Conservation (phyloP, 2,113 vertebrate genomes). For the Varanus komodoensis region DNA sequence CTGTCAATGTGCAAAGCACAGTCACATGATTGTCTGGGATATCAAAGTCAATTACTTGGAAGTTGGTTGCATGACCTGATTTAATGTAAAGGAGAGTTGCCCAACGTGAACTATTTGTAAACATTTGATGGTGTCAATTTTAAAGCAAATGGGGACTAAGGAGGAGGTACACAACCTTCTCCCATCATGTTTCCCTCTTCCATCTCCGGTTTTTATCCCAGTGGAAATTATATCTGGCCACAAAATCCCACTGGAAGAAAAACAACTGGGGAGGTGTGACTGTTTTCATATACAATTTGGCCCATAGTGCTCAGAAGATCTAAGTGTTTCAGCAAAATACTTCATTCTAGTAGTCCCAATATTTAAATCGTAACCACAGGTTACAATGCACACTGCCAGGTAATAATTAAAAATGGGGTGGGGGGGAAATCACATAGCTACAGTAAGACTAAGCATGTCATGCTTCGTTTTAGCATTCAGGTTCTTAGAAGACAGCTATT, state of each 20-base stretch:
- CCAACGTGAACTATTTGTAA: background rate
- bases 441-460: background rate
- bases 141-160: background rate
- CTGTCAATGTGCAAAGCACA: background rate
- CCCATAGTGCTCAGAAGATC: background rate
- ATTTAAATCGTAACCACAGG: constrained; percentile 25
- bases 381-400: background rate
- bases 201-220: background rate
- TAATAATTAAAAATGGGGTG: background rate
- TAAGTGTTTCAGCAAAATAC: background rate
- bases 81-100: background rate
- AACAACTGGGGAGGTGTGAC: background rate
- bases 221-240: background rate
- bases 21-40: background rate
- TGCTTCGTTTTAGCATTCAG: background rate
- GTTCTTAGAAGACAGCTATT: constrained; percentile 29
- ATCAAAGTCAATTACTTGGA: background rate
- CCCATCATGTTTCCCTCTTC: background rate
- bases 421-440: background rate
- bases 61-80: background rate
- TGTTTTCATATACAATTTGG: background rate
- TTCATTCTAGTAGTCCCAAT: background rate
- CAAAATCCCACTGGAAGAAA: background rate
- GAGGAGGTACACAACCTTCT: background rate
- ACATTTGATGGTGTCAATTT: background rate